Evolutionary conservation across 2,113 vertebrate species (phyloP), one percentile per base, ranked within the genome.

Genomic region (Cyanoramphus novaezelandiae): DNA sequence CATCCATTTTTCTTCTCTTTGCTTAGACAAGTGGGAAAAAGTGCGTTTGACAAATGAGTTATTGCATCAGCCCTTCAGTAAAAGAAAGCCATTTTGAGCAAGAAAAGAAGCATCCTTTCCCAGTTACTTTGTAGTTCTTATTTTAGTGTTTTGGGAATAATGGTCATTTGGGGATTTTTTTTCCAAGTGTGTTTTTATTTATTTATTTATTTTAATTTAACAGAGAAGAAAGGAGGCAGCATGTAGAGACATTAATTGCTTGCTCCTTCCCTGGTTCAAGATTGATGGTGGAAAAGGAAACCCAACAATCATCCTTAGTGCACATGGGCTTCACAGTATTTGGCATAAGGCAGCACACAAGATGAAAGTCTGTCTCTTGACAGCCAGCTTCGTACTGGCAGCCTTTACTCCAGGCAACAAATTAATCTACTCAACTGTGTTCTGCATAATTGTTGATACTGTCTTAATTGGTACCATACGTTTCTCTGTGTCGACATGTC

Each of bases 381-480:
- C 95, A 97, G 94, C 81, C 92, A 95, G 94, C 91, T 91, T 84
- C 2, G 0, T 91, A 24, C 86, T 95, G 91, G 95, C 94, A 96
- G 94, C 83, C 52, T 95, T 89, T 95, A 92, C 86, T 97, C 74
- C 89, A 89, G 95, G 95, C 94, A 95, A 95, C 93, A 89, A 91
- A 95, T 95, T 89, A 96, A 95, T 95, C 91, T 87, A 82, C 77
- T 96, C 89, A 31, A 7, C 93, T 95, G 88, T 83, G 86, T 82
- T 96, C 89, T 95, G 95, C 93, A 92, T 97, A 96, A 92, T 96
- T 97, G 95, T 93, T 97, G 95, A 93, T 95, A 89, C 86, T 91
- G 81, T 37, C 86, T 95, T 97, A 96, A 95, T 95, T 97, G 91
- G 91, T 89, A 85, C 93, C 96, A 96, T 96, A 96, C 91, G 83